Conservation (phyloP, 2,888 invertebrate genomes). For the Hypena proboscidalis region DNA sequence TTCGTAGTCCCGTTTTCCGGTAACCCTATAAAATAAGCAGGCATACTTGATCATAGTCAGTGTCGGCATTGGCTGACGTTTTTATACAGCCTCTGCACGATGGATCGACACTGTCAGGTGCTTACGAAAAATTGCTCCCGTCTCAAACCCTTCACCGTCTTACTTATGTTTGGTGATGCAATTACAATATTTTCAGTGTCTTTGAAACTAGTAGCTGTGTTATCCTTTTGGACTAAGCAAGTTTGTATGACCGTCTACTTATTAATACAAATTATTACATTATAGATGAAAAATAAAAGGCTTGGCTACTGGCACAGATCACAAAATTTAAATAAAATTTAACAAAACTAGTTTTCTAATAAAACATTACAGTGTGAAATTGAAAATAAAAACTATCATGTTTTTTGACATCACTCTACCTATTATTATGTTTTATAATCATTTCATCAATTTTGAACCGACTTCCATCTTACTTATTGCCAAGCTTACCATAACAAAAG, state of each 20-base stretch:
- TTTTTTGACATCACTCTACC: conserved; percentile 4
- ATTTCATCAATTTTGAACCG: conserved; percentile 29
- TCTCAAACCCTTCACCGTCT: conserved; percentile 28
- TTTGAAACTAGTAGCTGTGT: background rate
- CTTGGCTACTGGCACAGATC: too few species aligned
- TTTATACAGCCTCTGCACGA: conserved; percentile 64
- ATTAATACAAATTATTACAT: background rate
- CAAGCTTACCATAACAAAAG: conserved; percentile 28
- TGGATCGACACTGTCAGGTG: conserved; percentile 70
- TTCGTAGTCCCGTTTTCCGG: background rate
- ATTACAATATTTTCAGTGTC: conserved; percentile 19
- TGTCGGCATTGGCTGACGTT: conserved; percentile 66
- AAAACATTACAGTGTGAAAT: too few species aligned
- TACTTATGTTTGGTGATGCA: conserved; percentile 16
- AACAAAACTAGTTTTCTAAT: too few species aligned
- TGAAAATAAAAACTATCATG: background rate
- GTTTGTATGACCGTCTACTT: background rate
- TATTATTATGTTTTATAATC: conserved; percentile 13
- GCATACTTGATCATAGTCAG: conserved; percentile 73
- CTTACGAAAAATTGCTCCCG: conserved; percentile 66
- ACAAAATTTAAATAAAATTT: too few species aligned
- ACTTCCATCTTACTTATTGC: conserved; percentile 32
- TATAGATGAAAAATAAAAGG: too few species aligned
- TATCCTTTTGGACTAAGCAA: background rate
- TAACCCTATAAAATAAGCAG: conserved; percentile 55